Conservation (phyloP, 2,113 vertebrate species). For the Eudyptes chrysolophus region DNA sequence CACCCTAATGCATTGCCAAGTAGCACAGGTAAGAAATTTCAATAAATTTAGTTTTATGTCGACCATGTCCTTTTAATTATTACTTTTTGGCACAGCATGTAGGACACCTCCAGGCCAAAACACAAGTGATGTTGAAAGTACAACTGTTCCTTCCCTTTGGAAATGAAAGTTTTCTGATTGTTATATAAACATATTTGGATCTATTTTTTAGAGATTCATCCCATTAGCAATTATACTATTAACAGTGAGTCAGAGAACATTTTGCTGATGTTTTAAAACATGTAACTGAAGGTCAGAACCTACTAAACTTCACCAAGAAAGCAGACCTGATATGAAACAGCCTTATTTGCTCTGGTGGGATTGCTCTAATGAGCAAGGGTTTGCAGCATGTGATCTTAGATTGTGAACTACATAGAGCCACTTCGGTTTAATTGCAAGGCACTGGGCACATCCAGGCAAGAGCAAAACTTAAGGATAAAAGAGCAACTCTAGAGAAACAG, state of each 20-base stretch:
- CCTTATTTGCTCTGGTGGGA: neutral
- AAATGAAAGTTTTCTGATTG: conserved; percentile 22
- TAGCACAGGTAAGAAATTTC: conserved; percentile 17
- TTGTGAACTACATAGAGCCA: neutral
- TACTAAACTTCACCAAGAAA: neutral
- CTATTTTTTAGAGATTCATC: neutral
- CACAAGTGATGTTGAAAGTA: conserved; percentile 1
- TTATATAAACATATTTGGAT: conserved; percentile 16
- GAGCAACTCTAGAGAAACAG: neutral
- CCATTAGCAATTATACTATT: neutral
- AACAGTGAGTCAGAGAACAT: neutral
- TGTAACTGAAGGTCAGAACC: neutral
- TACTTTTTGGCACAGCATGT: neutral
- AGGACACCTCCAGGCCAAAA: conserved; percentile 36
- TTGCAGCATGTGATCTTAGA: neutral
- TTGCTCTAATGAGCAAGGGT: conserved; percentile 21
- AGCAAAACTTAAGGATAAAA: conserved; percentile 6
- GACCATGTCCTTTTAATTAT: conserved; percentile 4
- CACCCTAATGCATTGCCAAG: neutral
- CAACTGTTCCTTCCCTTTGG: neutral
- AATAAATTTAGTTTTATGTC: neutral
- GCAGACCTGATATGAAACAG: neutral
- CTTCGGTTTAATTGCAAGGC: conserved; percentile 43
- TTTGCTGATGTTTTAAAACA: conserved; percentile 31
- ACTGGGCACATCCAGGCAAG: conserved; percentile 7